phyloP scores from a whole-genome alignment of 2,113 vertebrate species.

The Ahaetulla prasina region DNA sequence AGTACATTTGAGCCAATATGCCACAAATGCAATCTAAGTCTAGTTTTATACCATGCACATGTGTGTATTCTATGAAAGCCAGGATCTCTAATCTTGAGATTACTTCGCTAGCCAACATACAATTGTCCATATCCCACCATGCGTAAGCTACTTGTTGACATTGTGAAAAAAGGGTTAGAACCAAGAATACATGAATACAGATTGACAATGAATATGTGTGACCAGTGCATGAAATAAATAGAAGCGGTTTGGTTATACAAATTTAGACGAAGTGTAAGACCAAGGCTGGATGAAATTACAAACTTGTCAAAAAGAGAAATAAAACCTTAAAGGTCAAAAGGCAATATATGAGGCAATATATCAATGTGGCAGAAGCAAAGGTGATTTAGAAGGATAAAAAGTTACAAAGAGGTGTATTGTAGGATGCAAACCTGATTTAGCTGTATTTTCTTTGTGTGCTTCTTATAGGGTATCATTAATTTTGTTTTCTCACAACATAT shows the following conservation, averaged over 20 bases:
- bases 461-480: neutral
- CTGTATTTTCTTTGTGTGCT: neutral
- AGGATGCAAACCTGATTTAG: neutral
- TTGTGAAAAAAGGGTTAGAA: neutral
- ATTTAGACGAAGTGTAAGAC: neutral
- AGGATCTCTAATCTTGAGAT: neutral
- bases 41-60: neutral
- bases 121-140: neutral
- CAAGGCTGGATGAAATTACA: neutral
- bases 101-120: neutral
- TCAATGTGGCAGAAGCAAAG: neutral
- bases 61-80: neutral
- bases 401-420: neutral
- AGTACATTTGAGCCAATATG: neutral
- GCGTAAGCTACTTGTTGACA: neutral
- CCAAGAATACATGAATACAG: neutral
- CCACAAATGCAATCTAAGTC: neutral
- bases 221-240: neutral
- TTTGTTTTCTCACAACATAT: neutral
- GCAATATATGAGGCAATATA: neutral
- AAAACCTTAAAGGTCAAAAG: neutral
- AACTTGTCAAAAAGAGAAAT: neutral
- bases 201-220: neutral
- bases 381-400: neutral
- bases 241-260: neutral